Percentiles rank a stretch among this genome's conserved stretches.
phyloP scores from a whole-genome alignment of 2,113 vertebrate genomes.

The pig (Sus scrofa) region DNA sequence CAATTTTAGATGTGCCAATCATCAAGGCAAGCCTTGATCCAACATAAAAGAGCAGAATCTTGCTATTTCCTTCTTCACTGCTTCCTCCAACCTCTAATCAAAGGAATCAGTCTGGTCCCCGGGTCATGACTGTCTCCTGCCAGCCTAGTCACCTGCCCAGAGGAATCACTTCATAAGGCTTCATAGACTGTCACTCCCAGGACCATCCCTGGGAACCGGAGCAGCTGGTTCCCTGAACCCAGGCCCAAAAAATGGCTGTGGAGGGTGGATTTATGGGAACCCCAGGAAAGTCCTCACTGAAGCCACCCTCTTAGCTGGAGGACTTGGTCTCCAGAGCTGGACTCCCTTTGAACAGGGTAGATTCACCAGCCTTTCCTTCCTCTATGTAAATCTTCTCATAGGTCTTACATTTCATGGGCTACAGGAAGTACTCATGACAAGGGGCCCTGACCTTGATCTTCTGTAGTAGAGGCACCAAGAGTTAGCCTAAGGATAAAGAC shows the following conservation, averaged over 20 bases:
- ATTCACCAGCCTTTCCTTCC: background rate
- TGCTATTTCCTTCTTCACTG: background rate
- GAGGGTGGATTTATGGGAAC: accelerated
- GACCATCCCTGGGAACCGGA: accelerated
- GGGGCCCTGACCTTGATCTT: background rate
- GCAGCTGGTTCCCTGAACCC: background rate
- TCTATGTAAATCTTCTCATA: background rate
- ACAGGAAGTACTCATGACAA: background rate
- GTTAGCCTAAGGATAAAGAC: background rate
- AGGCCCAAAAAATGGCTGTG: accelerated
- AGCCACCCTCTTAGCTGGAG: no score
- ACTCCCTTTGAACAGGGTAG: background rate
- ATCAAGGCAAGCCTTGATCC: background rate
- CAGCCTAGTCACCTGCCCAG: background rate
- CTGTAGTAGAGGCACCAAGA: background rate
- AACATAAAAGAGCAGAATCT: background rate
- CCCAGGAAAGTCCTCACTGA: background rate
- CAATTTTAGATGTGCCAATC: background rate
- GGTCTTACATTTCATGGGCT: background rate
- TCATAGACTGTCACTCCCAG: background rate
- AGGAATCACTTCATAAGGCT: no score
- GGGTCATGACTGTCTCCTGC: background rate
- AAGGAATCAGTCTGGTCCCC: background rate
- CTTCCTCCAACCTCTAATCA: background rate
- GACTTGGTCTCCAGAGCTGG: background rate